Evolutionary conservation across 2,888 invertebrate species (phyloP).

Genomic region (Ecdyonurus torrentis): DNA sequence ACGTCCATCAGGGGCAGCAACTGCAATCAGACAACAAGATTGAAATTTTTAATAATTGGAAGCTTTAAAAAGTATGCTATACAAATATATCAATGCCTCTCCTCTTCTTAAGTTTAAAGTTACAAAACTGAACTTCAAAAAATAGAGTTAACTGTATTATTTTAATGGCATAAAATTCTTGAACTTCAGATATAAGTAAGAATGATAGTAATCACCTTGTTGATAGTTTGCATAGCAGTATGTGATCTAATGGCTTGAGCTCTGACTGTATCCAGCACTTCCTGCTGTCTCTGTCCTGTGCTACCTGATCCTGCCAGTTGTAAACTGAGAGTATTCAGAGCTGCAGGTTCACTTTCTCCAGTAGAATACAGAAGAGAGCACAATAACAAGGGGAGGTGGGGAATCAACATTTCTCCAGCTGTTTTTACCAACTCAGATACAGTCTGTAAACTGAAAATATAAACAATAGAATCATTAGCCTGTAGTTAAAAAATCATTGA

Average conservation of each 20-base stretch:
- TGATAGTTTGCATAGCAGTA: slow-evolving; percentile 74
- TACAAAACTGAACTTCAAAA: too few relatives aligned
- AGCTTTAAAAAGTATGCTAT: too few relatives aligned
- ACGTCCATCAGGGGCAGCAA: neutral
- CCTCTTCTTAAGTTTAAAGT: too few relatives aligned
- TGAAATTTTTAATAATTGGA: too few relatives aligned
- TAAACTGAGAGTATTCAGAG: slow-evolving; percentile 63
- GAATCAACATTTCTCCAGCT: slow-evolving; percentile 60
- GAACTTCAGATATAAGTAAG: neutral
- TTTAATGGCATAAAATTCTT: too few relatives aligned
- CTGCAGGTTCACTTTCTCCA: slow-evolving; percentile 67
- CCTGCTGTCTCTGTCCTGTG: slow-evolving; percentile 41
- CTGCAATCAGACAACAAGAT: neutral
- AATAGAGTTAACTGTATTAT: too few relatives aligned
- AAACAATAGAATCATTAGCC: too few relatives aligned
- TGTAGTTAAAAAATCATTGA: too few relatives aligned
- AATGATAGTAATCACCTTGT: slow-evolving; percentile 41
- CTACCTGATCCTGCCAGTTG: slow-evolving; percentile 42
- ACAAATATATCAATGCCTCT: too few relatives aligned
- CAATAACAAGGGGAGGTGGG: slow-evolving; percentile 63
- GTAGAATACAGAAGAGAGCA: slow-evolving; percentile 74
- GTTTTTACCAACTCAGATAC: slow-evolving; percentile 71
- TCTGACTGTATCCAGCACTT: slow-evolving; percentile 59
- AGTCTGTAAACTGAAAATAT: slow-evolving; percentile 55
- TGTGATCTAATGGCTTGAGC: slow-evolving; percentile 69